These are phyloP conservation scores for Acipenser oxyrinchus DNA, from an alignment of 2,797 vertebrate species.

Conservation along the genomic window DNA sequence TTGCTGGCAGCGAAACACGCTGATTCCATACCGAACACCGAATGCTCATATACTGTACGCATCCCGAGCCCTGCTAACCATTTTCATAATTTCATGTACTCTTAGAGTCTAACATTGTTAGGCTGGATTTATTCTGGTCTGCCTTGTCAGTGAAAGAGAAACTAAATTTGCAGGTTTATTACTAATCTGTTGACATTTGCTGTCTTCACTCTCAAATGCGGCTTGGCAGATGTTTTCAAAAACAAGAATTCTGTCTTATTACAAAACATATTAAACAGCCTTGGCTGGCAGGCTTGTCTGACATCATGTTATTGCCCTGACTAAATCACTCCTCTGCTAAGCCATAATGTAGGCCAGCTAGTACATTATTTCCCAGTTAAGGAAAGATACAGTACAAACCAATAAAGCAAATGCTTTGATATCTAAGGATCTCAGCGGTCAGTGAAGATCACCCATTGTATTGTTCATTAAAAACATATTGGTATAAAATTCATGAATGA, in stretches of 20 bases:
- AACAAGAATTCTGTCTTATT: constrained; percentile 63
- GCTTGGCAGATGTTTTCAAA: constrained; percentile 65
- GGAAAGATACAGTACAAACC: constrained; percentile 47
- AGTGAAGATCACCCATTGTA: too few relatives aligned
- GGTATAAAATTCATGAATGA: too few relatives aligned
- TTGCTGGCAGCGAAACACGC: background rate
- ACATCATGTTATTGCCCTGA: constrained; percentile 60
- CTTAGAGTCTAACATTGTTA: constrained; percentile 1
- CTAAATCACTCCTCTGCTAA: constrained; percentile 50
- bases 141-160: constrained; percentile 37
- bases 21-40: background rate
- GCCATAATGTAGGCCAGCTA: constrained; percentile 47
- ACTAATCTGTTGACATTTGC: constrained; percentile 63
- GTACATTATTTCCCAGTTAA: constrained; percentile 51
- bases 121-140: background rate
- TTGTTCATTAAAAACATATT: too few relatives aligned
- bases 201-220: constrained; percentile 58
- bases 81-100: constrained; percentile 7
- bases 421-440: background rate
- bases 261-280: constrained; percentile 57
- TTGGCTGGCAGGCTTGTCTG: constrained; percentile 59
- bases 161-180: constrained; percentile 52
- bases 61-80: background rate
- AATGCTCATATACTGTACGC: constrained; percentile 13
- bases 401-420: constrained; percentile 24